Evolutionary conservation across 2,888 invertebrate species (phyloP).

Genomic region (Drosophila affinis): DNA sequence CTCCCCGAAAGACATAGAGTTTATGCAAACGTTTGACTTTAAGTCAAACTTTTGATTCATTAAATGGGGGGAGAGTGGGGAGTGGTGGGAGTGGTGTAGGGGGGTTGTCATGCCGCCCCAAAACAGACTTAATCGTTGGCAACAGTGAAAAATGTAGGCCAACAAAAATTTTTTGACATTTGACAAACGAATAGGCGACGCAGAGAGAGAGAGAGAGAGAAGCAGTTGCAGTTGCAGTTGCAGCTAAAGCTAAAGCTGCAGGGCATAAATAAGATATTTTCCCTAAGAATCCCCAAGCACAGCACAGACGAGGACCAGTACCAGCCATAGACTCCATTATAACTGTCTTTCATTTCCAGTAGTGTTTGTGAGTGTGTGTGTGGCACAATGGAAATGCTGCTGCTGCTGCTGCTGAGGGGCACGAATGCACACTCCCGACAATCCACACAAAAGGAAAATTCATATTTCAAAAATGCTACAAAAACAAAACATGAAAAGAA

Average conservation of each 20-base stretch:
- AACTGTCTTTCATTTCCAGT: conserved; percentile 41
- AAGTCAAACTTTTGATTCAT: conserved; percentile 53
- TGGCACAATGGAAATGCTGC: conserved; percentile 46
- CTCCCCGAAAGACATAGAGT: conserved; percentile 37
- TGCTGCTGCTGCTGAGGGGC: conserved; percentile 9
- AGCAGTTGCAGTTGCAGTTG: neutral
- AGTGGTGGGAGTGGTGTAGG: neutral
- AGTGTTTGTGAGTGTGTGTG: conserved; percentile 12
- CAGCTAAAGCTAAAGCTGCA: conserved; percentile 59
- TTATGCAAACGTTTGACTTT: conserved; percentile 72
- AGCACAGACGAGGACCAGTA: conserved; percentile 12
- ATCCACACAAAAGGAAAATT: conserved; percentile 62
- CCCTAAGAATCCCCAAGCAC: conserved; percentile 53
- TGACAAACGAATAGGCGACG: conserved; percentile 49
- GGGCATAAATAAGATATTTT: conserved; percentile 78
- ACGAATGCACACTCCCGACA: conserved; percentile 30
- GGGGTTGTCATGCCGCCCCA: conserved; percentile 13
- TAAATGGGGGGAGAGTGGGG: conserved; percentile 14
- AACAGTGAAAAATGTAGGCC: conserved; percentile 64
- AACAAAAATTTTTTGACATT: conserved; percentile 67
- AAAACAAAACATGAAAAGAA: conserved; percentile 38
- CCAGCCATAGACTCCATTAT: conserved; percentile 42
- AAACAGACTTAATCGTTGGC: conserved; percentile 34
- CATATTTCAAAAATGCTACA: conserved; percentile 69
- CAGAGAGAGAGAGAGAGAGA: neutral